phyloP scores from a whole-genome alignment of 2,113 vertebrate species.

The Hippocampus zosterae region DNA sequence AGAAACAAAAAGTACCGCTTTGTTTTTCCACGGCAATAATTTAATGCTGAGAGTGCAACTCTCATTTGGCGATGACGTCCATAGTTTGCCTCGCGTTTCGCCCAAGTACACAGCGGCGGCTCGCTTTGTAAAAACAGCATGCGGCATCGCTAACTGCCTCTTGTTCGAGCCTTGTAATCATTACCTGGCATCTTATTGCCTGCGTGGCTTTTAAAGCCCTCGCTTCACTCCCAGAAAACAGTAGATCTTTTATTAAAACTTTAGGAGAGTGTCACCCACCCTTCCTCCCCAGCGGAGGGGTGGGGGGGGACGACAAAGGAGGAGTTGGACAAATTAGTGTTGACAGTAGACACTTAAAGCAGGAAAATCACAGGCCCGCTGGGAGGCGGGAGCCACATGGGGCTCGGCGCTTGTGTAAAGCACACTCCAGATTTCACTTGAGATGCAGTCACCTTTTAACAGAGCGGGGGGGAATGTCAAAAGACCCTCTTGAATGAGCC shows the following conservation, averaged over 20 bases:
- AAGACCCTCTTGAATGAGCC: slow-evolving; percentile 77
- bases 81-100: slow-evolving; percentile 28
- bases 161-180: slow-evolving; percentile 74
- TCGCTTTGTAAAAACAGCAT: slow-evolving; percentile 65
- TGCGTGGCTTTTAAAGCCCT: slow-evolving; percentile 66
- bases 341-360: slow-evolving; percentile 83
- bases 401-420: slow-evolving; percentile 76
- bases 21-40: slow-evolving; percentile 11
- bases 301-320: slow-evolving; percentile 63
- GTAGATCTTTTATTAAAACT: slow-evolving; percentile 81
- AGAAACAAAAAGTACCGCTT: not conserved
- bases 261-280: slow-evolving; percentile 67
- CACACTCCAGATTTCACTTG: slow-evolving; percentile 78
- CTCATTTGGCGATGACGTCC: slow-evolving; percentile 24
- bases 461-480: slow-evolving; percentile 76
- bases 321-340: slow-evolving; percentile 82
- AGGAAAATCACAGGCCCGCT: slow-evolving; percentile 79
- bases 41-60: slow-evolving; percentile 16
- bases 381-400: slow-evolving; percentile 76
- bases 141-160: slow-evolving; percentile 67
- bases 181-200: slow-evolving; percentile 74
- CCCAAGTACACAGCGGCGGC: slow-evolving; percentile 27
- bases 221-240: slow-evolving; percentile 67
- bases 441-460: slow-evolving; percentile 77
- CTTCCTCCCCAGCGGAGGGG: slow-evolving; percentile 33